Evolutionary conservation across 2,888 invertebrate species (phyloP), one percentile per base, ranked within the genome.

Genomic region (Aleiodes testaceus): DNA sequence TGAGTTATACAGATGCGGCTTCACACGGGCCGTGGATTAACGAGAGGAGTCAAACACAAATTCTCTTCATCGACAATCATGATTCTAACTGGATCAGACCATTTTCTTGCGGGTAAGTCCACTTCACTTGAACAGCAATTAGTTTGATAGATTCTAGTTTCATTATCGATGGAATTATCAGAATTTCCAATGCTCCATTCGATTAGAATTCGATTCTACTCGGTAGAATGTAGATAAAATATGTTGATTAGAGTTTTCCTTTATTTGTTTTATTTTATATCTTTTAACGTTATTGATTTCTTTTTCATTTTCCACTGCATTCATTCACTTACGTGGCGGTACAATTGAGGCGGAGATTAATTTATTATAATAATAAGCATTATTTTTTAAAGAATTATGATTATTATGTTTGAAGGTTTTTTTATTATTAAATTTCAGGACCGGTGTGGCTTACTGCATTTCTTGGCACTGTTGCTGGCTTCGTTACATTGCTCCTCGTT

Each of bases 391-490:
- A 11, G 16, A n/a, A 16, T 36, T 16, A 22, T 22, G n/a, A 2
- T 30, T 18, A 61, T 30, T 42, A 61, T 61, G 16, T 18, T 44
- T 42, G 16, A 12, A 12, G 12, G 12, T 2, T 12, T 50, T 12
- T 6, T 12, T 50, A 3, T 55, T 55, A 22, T 66, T 45, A 72
- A 26, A 71, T 89, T 88, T 81, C 89, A 89, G 92, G 91, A 88
- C 89, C 92, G 88, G 91, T 92, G 88, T 96, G 96, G 90, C 94
- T 96, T 82, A 94, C 95, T 82, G 95, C 95, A 85, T 93, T 96
- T 86, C 91, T 97, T 87, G 96, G 95, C 83, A 95, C 94, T 75
- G 93, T 96, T 81, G 94, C 93, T 75, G 95, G 94, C 75, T 93
- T 97, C 85, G 93, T 96, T 69, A 92, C 93, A 20, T 89, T 97